Base-by-base conservation (phyloP, 2,797 vertebrate genomes). In the Staurois parvus region DNA sequence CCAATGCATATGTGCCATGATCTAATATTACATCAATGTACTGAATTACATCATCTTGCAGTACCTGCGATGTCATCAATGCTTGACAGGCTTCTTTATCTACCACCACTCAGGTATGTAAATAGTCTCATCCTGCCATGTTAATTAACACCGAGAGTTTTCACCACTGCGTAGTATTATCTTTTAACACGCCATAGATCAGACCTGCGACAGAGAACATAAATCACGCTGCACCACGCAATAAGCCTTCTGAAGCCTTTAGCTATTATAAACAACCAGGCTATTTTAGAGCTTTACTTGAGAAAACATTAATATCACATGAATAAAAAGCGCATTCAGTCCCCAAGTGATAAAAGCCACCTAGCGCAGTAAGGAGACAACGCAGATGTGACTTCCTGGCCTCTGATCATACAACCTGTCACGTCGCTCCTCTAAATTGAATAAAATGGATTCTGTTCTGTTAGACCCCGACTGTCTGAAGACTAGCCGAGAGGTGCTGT, bases 361-460 rank as follows among this genome's bases (percentile, higher is more conserved):
- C 13, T 48, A 48, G 26, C 11, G 30, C 24, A 67, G 21, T 19
- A 29, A 66, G 32, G 19, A 45, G n/a, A 59, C 4, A 30, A 76
- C 0, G 32, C 4, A 42, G 21, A 70, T 84, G 66, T 67, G 76
- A 72, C 28, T 62, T 28, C 3, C 19, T 62, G 37, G 8, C 26
- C 29, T 67, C 34, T 26, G 37, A 52, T 67, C 70, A 52, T 69
- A 75, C 66, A 73, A 85, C 77, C 62, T n/a, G 80, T 40, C 77
- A 75, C 21, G 77, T 40, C 40, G 59, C 73, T 45, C 64, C 30
- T 26, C 70, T 37, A 80, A 85, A 85, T 80, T 74, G 70, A 85
- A 80, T 72, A 72, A 84, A 56, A 84, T 84, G 75, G 66, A 84
- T 84, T 78, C n/a, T 56, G 82, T 78, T 59, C 48, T 84, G 24